Base-by-base conservation (phyloP, 2,113 vertebrate genomes). In the Ctenomys sociabilis region DNA sequence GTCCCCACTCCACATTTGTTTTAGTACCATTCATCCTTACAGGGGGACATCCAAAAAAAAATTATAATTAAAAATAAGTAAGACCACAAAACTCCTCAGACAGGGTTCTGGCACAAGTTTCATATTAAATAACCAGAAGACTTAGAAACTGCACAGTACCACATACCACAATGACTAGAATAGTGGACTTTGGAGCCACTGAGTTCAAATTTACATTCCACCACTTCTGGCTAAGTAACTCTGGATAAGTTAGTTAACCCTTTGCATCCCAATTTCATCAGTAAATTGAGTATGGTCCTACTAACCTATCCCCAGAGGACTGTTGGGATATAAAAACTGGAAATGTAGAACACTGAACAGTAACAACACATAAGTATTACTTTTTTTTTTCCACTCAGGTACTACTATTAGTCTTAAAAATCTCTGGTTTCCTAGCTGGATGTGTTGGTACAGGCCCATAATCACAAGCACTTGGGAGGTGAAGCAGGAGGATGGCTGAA, bases 401-500 rank as follows among this genome's bases (percentile, higher is more conserved):
- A 75, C 81, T 83, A 88, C 26, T 78, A 87, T 91, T 32, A 64
- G 68, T 63, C 77, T 95, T 68, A 61, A 93, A 93, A 86, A 24
- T 78, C 45, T 89, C 80, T 66, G 32, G 59, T n/a, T 37, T 70
- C 17, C 17, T 70, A n/a, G 68, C 68, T 8, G 1, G 35, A 19
- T 19, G 19, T n/a, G 35, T 17, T 70, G 66, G 35, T 19, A 7
- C 66, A 21, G 66, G 66, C 66, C 16, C n/a, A 35, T 37, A 70
- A 70, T 70, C 68, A 17, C 68, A 70, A 17, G 3, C n/a, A 17
- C 37, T 19, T 8, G 68, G 35, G 37, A 35, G 68, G 17, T 70
- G 68, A 70, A 4, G 68, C 68, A 37, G 35, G 7, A 70, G 35
- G 35, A 70, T 70, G 7, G 2, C 35, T n/a, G 16, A 2, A 24